Conservation (phyloP, 2,888 invertebrate species). For the Onchidella celtica region DNA sequence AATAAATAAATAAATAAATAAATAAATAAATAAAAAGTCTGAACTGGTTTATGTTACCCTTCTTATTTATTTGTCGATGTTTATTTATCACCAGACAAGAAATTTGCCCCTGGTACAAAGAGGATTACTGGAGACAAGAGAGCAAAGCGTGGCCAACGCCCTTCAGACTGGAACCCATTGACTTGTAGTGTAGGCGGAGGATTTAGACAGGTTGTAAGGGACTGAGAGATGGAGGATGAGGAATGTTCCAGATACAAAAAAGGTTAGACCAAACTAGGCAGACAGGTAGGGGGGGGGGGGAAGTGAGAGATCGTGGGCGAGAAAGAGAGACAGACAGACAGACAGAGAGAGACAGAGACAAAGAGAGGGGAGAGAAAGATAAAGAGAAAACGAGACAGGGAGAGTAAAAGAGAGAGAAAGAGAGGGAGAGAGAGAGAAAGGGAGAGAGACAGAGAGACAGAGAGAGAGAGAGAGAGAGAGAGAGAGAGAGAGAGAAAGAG, state of each 20-base stretch:
- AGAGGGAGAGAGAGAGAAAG: conserved; percentile 9
- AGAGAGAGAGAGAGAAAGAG: neutral
- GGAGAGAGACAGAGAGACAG: conserved; percentile 16
- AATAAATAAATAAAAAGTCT: too few relatives aligned
- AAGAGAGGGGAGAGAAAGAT: neutral
- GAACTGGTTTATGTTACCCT: too few relatives aligned
- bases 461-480: conserved; percentile 21
- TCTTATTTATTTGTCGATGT: too few relatives aligned
- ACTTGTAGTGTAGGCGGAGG: neutral
- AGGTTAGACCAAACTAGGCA: too few relatives aligned
- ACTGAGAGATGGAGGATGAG: neutral
- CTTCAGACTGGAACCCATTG: neutral
- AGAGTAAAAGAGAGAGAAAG: conserved; percentile 16
- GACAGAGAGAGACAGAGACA: neutral
- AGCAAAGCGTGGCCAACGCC: too few relatives aligned
- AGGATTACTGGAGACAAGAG: too few relatives aligned
- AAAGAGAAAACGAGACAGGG: conserved; percentile 11
- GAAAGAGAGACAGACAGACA: neutral
- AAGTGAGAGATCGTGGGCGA: neutral
- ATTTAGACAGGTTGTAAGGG: neutral
- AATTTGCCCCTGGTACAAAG: too few relatives aligned
- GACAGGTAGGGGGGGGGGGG: too few relatives aligned
- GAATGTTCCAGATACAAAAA: too few relatives aligned
- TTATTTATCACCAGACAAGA: too few relatives aligned
- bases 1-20: too few relatives aligned